A percentile compares a stretch with the other conserved stretches of the same genome.
Conservation (phyloP, 2,113 vertebrate genomes). For the Diphyllodes magnificus region DNA sequence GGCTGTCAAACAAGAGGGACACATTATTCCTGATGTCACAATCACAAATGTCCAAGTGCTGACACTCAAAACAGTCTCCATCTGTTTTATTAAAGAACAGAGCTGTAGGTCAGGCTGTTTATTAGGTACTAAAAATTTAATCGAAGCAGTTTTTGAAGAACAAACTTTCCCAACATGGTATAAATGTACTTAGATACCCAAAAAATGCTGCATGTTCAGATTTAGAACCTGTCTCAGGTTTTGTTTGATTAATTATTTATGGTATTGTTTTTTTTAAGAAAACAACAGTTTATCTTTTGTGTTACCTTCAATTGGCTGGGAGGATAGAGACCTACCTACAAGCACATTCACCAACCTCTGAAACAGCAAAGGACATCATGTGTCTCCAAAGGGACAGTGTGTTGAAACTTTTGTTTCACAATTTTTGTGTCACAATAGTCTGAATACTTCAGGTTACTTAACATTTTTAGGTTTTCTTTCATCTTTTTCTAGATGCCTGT, state of each 20-base stretch:
- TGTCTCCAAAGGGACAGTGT: neutral
- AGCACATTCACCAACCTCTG: neutral
- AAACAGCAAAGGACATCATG: neutral
- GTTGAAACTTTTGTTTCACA: neutral
- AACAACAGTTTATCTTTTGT: neutral
- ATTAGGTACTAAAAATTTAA: constrained; percentile 51
- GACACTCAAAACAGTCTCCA: neutral
- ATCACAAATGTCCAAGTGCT: constrained; percentile 13
- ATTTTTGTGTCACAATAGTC: neutral
- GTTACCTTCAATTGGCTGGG: neutral
- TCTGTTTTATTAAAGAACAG: constrained; percentile 21
- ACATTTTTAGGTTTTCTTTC: neutral
- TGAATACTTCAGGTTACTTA: neutral
- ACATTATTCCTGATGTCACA: neutral
- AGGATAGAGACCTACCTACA: neutral
- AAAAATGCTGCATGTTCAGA: neutral
- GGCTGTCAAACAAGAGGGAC: neutral
- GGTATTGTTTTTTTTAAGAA: neutral
- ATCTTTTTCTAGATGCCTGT: neutral
- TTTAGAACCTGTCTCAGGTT: neutral
- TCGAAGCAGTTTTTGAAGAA: constrained; percentile 9
- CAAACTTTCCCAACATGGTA: neutral
- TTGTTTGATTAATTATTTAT: constrained; percentile 22
- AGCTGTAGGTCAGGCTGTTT: constrained; percentile 35
- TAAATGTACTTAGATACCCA: neutral